Percentiles rank a stretch among this genome's conserved stretches.
phyloP scores from a whole-genome alignment of 2,113 vertebrate genomes.

The Eudyptes chrysolophus region DNA sequence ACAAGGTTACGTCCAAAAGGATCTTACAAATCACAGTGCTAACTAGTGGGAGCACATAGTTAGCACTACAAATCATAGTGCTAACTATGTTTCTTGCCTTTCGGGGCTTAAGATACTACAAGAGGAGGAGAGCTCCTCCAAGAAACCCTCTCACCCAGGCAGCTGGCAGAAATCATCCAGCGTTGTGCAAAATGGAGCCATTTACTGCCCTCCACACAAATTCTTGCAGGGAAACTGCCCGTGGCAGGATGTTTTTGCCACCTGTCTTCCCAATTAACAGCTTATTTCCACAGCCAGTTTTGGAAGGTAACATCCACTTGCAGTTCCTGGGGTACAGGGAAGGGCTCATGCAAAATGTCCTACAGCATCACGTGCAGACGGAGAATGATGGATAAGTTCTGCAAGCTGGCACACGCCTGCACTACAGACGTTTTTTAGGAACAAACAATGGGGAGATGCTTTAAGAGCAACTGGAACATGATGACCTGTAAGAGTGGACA shows the following conservation, averaged over 20 bases:
- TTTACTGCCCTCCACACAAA: not conserved
- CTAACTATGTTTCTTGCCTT: not conserved
- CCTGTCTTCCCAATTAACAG: not conserved
- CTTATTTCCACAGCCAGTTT: not conserved
- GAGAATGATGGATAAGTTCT: not conserved
- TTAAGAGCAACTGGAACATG: not conserved
- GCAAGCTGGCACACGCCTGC: not conserved
- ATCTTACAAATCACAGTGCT: not conserved
- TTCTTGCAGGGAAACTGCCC: too few species aligned
- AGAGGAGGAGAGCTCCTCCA: not conserved
- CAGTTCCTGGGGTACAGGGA: not conserved
- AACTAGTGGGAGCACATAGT: too few species aligned
- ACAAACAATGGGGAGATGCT: not conserved
- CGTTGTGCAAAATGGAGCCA: not conserved
- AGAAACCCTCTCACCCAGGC: not conserved
- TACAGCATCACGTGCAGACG: rapidly evolving
- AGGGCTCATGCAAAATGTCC: not conserved
- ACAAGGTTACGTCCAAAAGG: not conserved
- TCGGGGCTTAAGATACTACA: not conserved
- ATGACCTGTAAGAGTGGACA: not conserved
- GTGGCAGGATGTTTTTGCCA: rapidly evolving
- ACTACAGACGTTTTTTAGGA: not conserved
- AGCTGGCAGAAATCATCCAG: not conserved
- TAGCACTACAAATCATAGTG: not conserved
- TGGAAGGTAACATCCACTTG: not conserved